phyloP scores from a whole-genome alignment of 2,888 invertebrate species.

The Macropis europaea region DNA sequence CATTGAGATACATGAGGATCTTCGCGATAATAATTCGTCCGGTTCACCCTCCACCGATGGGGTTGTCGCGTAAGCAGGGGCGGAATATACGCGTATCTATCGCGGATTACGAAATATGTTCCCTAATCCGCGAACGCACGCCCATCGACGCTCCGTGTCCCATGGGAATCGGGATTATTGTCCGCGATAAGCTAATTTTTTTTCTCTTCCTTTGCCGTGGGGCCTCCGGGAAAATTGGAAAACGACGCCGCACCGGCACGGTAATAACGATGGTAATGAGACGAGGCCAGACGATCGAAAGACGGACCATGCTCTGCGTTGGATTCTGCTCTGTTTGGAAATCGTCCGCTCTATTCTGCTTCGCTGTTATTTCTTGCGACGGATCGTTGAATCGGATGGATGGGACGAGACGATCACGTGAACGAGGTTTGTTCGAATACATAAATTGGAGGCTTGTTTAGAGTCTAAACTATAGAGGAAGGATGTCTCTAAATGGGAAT shows the following conservation, averaged over 20 bases:
- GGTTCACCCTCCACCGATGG: slow-evolving; percentile 62
- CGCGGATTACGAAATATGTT: slow-evolving; percentile 78
- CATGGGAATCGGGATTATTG: slow-evolving; percentile 70
- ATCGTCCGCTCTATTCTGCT: not conserved
- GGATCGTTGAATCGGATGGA: not conserved
- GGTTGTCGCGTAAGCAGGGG: slow-evolving; percentile 63
- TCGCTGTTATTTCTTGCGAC: not conserved
- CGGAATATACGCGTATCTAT: slow-evolving; percentile 65
- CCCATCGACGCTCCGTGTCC: slow-evolving; percentile 64
- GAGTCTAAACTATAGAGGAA: too few species aligned
- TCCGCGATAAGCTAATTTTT: slow-evolving; percentile 75
- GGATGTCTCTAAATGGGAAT: too few species aligned
- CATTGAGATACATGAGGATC: slow-evolving; percentile 75
- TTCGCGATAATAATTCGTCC: slow-evolving; percentile 74
- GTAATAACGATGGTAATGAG: slow-evolving; percentile 64
- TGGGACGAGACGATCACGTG: too few species aligned
- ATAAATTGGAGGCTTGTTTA: too few species aligned
- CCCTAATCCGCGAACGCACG: slow-evolving; percentile 73
- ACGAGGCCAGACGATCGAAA: slow-evolving; percentile 3
- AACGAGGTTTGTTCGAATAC: too few species aligned
- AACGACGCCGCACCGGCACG: slow-evolving; percentile 33
- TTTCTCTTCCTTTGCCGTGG: slow-evolving; percentile 15
- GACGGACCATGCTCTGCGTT: not conserved
- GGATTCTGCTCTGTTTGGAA: not conserved
- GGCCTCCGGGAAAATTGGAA: slow-evolving; percentile 56